Conservation (phyloP, 2,113 vertebrate species). For the Oceanites oceanicus region DNA sequence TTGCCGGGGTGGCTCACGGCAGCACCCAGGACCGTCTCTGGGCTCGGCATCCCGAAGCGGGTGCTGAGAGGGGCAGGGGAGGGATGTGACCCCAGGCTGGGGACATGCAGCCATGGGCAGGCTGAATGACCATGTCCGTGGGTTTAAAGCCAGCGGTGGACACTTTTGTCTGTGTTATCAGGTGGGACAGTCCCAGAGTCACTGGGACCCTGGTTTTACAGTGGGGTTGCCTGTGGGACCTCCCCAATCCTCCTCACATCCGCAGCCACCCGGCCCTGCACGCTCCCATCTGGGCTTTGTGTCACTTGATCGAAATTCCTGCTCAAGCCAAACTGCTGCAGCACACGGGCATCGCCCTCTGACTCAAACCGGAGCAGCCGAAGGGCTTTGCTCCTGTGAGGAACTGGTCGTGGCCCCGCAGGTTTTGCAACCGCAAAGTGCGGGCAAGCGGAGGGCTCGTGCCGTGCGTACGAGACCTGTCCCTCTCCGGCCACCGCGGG, state of each 20-base stretch:
- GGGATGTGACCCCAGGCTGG: neutral
- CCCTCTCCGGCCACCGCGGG: neutral
- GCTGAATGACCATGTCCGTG: rapidly evolving
- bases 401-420: neutral
- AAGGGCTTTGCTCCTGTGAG: neutral
- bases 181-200: too few species aligned
- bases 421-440: neutral
- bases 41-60: rapidly evolving
- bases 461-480: rapidly evolving
- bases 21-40: neutral
- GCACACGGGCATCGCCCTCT: neutral
- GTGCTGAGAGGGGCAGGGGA: neutral
- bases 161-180: neutral
- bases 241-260: rapidly evolving
- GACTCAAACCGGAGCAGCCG: too few species aligned
- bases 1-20: neutral
- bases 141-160: neutral
- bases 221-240: neutral
- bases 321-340: neutral
- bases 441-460: neutral
- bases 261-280: neutral
- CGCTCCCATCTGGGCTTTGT: neutral
- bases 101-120: rapidly evolving
- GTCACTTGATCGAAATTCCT: neutral
- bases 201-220: neutral